Conservation (phyloP, 2,797 vertebrate species). For the Myripristis jacobus region DNA sequence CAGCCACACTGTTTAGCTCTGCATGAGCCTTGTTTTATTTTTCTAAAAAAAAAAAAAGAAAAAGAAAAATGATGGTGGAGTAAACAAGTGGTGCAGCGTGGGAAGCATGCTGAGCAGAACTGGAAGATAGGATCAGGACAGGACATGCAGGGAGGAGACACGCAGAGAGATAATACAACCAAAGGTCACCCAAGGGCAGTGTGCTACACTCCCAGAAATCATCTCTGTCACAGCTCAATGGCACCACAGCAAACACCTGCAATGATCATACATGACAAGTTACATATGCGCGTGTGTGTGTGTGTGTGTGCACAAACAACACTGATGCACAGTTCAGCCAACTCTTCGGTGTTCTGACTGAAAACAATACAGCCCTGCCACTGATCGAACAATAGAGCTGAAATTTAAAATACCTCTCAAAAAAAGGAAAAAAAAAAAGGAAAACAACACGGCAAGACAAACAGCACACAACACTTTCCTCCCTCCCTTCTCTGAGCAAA, state of each 20-base stretch:
- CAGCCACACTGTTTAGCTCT: conserved; percentile 41
- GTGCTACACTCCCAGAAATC: conserved; percentile 31
- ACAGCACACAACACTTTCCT: conserved; percentile 32
- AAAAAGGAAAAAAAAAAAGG: neutral
- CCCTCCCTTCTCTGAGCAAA: conserved; percentile 57
- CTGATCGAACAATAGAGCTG: neutral
- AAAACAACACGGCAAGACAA: conserved; percentile 36
- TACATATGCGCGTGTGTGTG: neutral
- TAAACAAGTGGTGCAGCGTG: conserved; percentile 61
- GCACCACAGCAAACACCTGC: conserved; percentile 33
- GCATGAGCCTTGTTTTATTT: conserved; percentile 20
- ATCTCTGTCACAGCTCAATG: conserved; percentile 30
- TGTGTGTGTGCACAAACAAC: neutral
- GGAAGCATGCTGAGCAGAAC: conserved; percentile 59
- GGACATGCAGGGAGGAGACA: conserved; percentile 52
- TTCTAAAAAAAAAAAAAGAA: conserved; percentile 4
- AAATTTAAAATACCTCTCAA: neutral
- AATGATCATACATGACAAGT: conserved; percentile 1
- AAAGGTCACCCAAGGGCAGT: conserved; percentile 63
- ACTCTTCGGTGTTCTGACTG: neutral
- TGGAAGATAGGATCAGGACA: conserved; percentile 62
- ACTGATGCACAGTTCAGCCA: neutral
- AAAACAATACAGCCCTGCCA: too few relatives aligned
- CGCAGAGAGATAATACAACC: conserved; percentile 44
- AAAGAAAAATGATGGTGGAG: conserved; percentile 1